Base-by-base conservation (phyloP, 1,140 invertebrate species). In the Euwallacea similis region DNA sequence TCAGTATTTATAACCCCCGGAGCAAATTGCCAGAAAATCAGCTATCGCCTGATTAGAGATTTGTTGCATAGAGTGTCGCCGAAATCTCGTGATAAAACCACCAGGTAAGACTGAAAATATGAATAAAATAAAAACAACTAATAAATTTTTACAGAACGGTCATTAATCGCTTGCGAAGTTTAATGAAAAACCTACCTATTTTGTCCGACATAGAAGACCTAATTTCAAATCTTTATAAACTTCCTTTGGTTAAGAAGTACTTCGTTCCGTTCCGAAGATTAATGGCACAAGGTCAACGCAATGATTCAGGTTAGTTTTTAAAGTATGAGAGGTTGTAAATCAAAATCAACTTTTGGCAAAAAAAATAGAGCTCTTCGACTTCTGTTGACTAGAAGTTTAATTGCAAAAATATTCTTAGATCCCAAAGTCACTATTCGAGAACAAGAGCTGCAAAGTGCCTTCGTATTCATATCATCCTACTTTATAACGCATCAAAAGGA, bases 1-100 rank as follows among this genome's bases (percentile, higher is more conserved):
- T 86, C 85, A 74, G 77, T 85, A 58, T 90, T 90, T 75, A 79
- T 93, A 3, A 86, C 84, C 71, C 86, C 86, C 0, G 85, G 67
- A 85, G 13, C 16, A n/a, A 79, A 81, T 2, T 83, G 82, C 69
- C 84, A 84, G 72, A 75, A 82, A 41, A 84, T 84, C 73, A 75
- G 82, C 11, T 84, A 86, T 74, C 78, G 78, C 13, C 74, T 84
- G 9, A 81, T 91, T 0, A 81, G 91, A 11, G 90, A 93, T 75
- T 75, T 91, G 4, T 76, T 93, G 0, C 87, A 90, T 77, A 70
- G 83, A 82, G 61, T 84, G 80, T 67, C 7, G 83, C 78, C 79
- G 82, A 56, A 87, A 86, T 8, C 64, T 15, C 77, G 82, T 33
- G 89, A 91, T 74, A 93, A 93, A 79, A 67, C 63, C 42, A 53